Evolutionary conservation across 2,888 invertebrate genomes (phyloP).

Genomic region (Aporophyla nigra): DNA sequence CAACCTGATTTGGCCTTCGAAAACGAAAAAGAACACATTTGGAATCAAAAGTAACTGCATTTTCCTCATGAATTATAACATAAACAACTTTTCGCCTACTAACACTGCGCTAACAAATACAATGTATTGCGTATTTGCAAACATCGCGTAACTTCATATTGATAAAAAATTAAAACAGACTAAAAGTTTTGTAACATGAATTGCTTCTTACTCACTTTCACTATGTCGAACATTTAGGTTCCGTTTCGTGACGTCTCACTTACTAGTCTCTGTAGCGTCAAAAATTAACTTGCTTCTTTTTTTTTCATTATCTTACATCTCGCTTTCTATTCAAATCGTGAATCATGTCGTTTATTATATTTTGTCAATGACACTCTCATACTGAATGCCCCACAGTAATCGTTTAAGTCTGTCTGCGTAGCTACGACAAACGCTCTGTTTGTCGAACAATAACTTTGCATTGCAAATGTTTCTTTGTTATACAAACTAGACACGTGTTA

Average conservation of each 20-base stretch:
- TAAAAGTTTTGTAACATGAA: constrained; percentile 79
- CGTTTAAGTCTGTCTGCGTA: constrained; percentile 55
- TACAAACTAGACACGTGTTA: constrained; percentile 76
- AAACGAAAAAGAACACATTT: constrained; percentile 79
- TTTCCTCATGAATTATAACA: constrained; percentile 63
- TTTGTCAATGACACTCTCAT: constrained; percentile 59
- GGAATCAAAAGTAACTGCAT: constrained; percentile 82
- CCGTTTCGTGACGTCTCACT: constrained; percentile 81
- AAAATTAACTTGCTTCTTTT: constrained; percentile 75
- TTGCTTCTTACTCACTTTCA: constrained; percentile 86
- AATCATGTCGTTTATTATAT: constrained; percentile 70
- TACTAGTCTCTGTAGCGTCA: constrained; percentile 73
- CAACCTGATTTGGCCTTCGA: constrained; percentile 79
- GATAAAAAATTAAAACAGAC: constrained; percentile 67
- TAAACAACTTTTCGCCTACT: constrained; percentile 24
- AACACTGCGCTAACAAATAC: constrained; percentile 34
- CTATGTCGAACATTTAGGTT: constrained; percentile 83
- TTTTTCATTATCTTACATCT: constrained; percentile 72
- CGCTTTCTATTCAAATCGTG: constrained; percentile 82
- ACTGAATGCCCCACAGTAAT: constrained; percentile 52
- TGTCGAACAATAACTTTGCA: constrained; percentile 71
- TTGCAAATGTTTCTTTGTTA: constrained; percentile 74
- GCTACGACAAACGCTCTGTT: constrained; percentile 65
- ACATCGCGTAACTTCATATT: constrained; percentile 58
- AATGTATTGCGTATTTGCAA: constrained; percentile 56